Base-by-base conservation (phyloP, 2,888 invertebrate species). In the Drosophila ochracea region DNA sequence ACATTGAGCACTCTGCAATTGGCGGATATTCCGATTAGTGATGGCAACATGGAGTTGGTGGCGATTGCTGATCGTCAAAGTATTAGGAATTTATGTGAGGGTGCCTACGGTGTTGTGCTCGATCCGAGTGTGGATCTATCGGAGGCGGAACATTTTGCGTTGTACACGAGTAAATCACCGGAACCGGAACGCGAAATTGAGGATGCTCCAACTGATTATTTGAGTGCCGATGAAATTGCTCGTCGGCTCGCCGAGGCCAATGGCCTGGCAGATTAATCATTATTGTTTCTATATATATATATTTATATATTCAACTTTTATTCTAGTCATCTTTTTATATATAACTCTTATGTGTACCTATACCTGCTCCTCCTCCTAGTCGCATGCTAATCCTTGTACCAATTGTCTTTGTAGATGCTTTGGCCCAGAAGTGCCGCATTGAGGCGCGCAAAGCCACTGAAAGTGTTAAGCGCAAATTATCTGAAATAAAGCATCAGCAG, bases 61-160 rank as follows among this genome's bases (percentile, higher is more conserved):
- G 95, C 95, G 1, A 93, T 93, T 78, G 93, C 94, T 28, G 94
- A 93, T 79, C 91, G 93, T 0, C 93, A 93, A 82, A 93, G 94
- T 71, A 92, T 93, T 55, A 91, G 83, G 74, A 93, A 93, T 79
- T 71, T 93, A 25, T 94, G 93, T 66, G 93, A 93, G 68, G 94
- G 93, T 0, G 91, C 92, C 60, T 93, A 89, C 50, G 93, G 93
- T 33, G 93, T 93, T 4, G 82, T 92, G 1, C 88, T 93, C 4
- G 93, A 93, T 85, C 92, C 93, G 43, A 95, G 95, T 60, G 93
- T 96, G 50, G 97, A 97, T 83, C 93, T 97, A 49, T 97, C 96
- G 0, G 97, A 97, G 83, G 97, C 97, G 0, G 97, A 98, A 91
- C 97, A 97, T 91, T 97, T 97, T 92, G 97, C 97, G 30, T 93